Percentiles rank a stretch among this genome's conserved stretches.
phyloP scores from a whole-genome alignment of 2,797 vertebrate species.

The Cryptoblepharus egeriae region DNA sequence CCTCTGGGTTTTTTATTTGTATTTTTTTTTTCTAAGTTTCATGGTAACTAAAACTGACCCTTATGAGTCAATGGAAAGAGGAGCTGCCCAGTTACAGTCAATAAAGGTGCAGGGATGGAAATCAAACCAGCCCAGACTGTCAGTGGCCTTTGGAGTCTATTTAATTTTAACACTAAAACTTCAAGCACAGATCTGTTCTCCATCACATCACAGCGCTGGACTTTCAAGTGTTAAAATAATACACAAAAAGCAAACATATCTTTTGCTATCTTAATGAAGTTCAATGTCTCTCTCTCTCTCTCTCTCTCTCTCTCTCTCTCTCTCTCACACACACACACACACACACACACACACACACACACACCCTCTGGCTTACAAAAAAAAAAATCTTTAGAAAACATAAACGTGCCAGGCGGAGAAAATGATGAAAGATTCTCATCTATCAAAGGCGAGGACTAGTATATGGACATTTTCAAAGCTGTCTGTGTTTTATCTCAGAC shows the following conservation, averaged over 20 bases:
- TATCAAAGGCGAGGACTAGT: not conserved
- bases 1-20: not conserved
- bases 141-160: not conserved
- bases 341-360: not conserved
- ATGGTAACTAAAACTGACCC: not conserved
- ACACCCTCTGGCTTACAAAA: too few species aligned
- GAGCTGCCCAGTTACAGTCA: constrained; percentile 20
- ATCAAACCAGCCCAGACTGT: constrained; percentile 29
- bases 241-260: too few species aligned
- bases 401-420: not conserved
- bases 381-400: not conserved
- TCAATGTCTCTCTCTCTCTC: too few species aligned
- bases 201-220: not conserved
- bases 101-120: not conserved
- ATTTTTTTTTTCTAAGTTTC: not conserved
- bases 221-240: not conserved
- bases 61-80: not conserved
- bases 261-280: too few species aligned
- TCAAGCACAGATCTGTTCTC: not conserved
- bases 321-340: too few species aligned
- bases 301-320: too few species aligned
- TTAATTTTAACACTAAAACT: not conserved
- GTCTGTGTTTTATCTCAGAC: not conserved
- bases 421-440: not conserved
- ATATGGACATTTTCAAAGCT: not conserved